These are phyloP conservation scores for Ascaphus truei DNA, from an alignment of 2,113 vertebrate genomes.

Conservation along the genomic window DNA sequence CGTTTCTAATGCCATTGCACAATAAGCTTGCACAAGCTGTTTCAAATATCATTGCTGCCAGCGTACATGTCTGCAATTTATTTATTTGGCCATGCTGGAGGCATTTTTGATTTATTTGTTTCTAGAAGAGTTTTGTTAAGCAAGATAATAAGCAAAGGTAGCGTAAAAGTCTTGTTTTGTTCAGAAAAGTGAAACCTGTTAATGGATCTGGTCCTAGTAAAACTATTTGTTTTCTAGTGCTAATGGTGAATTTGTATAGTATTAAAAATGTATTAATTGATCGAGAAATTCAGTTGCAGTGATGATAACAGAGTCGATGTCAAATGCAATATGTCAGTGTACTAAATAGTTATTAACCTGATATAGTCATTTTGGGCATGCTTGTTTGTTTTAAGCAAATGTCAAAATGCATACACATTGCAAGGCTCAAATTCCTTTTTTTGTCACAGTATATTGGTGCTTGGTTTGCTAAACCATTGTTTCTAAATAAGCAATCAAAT, in stretches of 20 bases:
- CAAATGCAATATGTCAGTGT: too few species aligned
- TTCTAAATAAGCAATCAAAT: too few species aligned
- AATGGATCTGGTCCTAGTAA: conserved; percentile 83
- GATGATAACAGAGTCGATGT: too few species aligned
- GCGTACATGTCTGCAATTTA: conserved; percentile 86
- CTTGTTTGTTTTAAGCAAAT: too few species aligned
- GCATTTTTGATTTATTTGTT: conserved; percentile 92
- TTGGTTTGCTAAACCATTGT: too few species aligned
- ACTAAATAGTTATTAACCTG: too few species aligned
- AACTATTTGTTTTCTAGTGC: conserved; percentile 66
- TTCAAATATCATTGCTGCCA: conserved; percentile 98
- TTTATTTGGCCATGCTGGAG: conserved; percentile 85
- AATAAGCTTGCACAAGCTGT: conserved; percentile 86
- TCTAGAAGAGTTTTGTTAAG: conserved; percentile 93
- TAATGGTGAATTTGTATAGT: conserved; percentile 64
- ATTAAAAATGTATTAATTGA: too few species aligned
- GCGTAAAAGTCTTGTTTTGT: conserved; percentile 88
- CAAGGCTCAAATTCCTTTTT: too few species aligned
- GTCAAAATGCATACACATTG: too few species aligned
- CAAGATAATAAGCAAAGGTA: conserved; percentile 90
- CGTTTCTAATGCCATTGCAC: conserved; percentile 83
- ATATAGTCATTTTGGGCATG: too few species aligned
- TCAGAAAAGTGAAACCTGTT: conserved; percentile 78
- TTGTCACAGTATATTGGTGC: too few species aligned
- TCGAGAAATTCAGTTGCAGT: too few species aligned